Base-by-base conservation (phyloP, 2,113 vertebrate genomes). In the Eleginops maclovinus region DNA sequence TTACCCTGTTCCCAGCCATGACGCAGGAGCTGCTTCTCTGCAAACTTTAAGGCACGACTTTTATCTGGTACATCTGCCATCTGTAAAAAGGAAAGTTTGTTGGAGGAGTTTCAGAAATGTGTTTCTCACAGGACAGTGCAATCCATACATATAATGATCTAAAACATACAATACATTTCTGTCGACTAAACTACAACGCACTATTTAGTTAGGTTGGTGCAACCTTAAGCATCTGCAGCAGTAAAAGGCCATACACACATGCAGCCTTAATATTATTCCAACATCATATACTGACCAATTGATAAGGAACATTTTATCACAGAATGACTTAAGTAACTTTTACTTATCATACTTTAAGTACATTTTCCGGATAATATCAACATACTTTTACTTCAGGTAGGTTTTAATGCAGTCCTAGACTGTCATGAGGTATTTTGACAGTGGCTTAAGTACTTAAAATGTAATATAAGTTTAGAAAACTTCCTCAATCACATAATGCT, bases 1-100 rank as follows among this genome's bases (percentile, higher is more conserved):
- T 87, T 69, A 97, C 97, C 97, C 69, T 91, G 91, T 58, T 93
- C 92, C 97, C 97, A 98, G 59, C 97, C 97, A 19, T 97, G 96
- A n/a, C 95, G 94, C n/a, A 92, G 91, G 66, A 98, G 91, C 58
- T 96, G 95, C 53, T 92, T 75, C 87, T 97, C 96, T 0, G 96
- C 97, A 83, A 98, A 97, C 47, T 88, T 93, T 86, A 96, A 87
- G 22, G 94, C 96, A 31, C 69, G 81, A 65, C 91, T 92, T 78
- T 94, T 94, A 41, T 88, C 72, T 22, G 60, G 62, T 5, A 53
- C 14, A 72, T 22, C 92, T 0, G 91, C 87, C 95, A 95, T 95
- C 84, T 70, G 46, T 19, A 10, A 1, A 24, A 17, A 72, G 8
- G 1, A 50, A 28, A 54, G n/a, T 19, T 44, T 13, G 10, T 0